phyloP scores from a whole-genome alignment of 2,888 invertebrate genomes.

The Pseudococcus viburni region DNA sequence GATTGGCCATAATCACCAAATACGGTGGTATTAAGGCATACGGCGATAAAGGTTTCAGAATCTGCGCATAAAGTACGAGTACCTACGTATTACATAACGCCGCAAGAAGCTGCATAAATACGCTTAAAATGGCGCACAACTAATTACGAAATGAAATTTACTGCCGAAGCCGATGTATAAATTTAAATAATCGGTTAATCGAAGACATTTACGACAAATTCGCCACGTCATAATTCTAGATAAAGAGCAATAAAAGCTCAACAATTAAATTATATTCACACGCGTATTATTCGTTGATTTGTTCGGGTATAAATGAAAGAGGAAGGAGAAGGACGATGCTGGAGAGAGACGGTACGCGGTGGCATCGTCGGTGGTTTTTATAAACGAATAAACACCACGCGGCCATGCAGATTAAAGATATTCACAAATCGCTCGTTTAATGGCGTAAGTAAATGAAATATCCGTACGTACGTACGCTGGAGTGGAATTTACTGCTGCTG shows the following conservation, averaged over 20 bases:
- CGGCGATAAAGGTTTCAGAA: background rate
- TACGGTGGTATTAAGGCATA: background rate
- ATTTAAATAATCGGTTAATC: conserved; percentile 39
- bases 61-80: no score
- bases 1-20: background rate
- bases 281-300: conserved; percentile 45
- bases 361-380: conserved; percentile 33
- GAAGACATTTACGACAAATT: conserved; percentile 52
- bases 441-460: conserved; percentile 52
- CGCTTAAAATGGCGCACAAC: background rate
- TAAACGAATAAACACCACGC: conserved; percentile 33
- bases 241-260: conserved; percentile 45
- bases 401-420: conserved; percentile 51
- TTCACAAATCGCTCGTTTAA: conserved; percentile 51
- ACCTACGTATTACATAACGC: background rate
- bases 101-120: background rate
- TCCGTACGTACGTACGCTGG: background rate
- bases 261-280: conserved; percentile 48
- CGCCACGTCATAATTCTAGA: conserved; percentile 47
- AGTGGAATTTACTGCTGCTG: conserved; percentile 48
- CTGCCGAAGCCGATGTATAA: background rate
- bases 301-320: background rate
- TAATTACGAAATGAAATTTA: conserved; percentile 49
- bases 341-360: background rate
- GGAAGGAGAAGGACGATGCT: background rate